Percentiles rank a stretch among this genome's conserved stretches.
phyloP scores from a whole-genome alignment of 1,140 invertebrate species.

The Tetranychus cinnabarinus region DNA sequence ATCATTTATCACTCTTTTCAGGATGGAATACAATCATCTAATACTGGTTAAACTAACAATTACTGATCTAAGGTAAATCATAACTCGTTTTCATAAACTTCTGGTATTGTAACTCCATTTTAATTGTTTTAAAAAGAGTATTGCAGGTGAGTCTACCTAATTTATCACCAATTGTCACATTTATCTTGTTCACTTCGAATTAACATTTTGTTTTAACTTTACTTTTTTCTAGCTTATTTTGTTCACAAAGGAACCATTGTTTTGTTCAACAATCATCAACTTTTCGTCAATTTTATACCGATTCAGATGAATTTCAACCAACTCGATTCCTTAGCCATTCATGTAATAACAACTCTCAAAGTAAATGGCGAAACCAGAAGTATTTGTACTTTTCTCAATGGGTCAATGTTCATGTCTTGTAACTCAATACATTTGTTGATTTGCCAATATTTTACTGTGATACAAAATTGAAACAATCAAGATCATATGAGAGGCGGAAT shows the following conservation, averaged over 20 bases:
- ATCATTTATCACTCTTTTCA: not conserved
- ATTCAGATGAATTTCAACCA: slow-evolving; percentile 42
- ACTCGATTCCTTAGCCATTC: slow-evolving; percentile 30
- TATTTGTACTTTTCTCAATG: slow-evolving; percentile 64
- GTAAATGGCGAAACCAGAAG: slow-evolving; percentile 19
- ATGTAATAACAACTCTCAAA: too few species aligned
- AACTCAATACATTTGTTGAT: slow-evolving; percentile 22
- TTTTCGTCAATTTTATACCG: slow-evolving; percentile 48
- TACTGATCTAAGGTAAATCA: slow-evolving; percentile 16
- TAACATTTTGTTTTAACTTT: not conserved
- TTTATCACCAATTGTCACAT: too few species aligned
- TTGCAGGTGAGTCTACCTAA: slow-evolving; percentile 24
- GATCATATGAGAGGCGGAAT: not conserved
- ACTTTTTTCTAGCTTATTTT: slow-evolving; percentile 29
- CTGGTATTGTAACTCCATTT: not conserved
- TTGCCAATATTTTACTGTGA: slow-evolving; percentile 2
- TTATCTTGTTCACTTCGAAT: too few species aligned
- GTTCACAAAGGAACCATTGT: slow-evolving; percentile 54
- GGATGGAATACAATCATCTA: not conserved
- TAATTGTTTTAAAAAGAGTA: not conserved
- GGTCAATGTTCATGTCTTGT: slow-evolving; percentile 66
- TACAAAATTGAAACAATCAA: not conserved
- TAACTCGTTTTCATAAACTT: not conserved
- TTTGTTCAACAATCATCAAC: slow-evolving; percentile 69
- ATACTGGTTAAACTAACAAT: slow-evolving; percentile 18